These are phyloP conservation scores for Illadopsis cleaveri DNA, from an alignment of 2,113 vertebrate genomes.

Conservation along the genomic window DNA sequence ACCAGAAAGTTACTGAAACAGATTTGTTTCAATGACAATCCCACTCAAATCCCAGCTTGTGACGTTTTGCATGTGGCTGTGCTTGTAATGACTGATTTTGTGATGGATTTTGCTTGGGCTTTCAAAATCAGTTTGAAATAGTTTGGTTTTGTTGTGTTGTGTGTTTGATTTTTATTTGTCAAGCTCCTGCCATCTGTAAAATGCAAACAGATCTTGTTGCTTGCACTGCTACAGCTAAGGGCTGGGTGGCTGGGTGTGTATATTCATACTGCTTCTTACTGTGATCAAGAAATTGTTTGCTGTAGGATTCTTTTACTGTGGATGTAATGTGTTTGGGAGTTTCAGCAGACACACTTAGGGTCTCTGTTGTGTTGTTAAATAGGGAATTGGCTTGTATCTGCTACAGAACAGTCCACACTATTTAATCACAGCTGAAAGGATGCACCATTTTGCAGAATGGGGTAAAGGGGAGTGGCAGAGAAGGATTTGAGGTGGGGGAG, in stretches of 20 bases:
- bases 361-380: not conserved
- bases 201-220: not conserved
- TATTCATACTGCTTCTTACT: not conserved
- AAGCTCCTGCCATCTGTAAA: not conserved
- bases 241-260: not conserved
- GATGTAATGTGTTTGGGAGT: not conserved
- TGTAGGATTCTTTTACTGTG: not conserved
- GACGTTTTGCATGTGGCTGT: not conserved
- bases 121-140: not conserved
- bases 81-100: not conserved
- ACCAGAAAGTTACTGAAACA: not conserved
- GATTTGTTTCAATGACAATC: not conserved
- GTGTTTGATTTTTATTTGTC: not conserved
- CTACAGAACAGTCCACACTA: not conserved
- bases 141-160: not conserved
- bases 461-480: not conserved
- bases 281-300: not conserved
- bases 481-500: not conserved
- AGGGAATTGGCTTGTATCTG: not conserved
- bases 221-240: not conserved
- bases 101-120: not conserved
- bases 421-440: not conserved
- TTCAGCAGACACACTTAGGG: not conserved
- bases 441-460: not conserved
- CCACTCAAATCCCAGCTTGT: not conserved